Conservation (phyloP, 2,797 vertebrate species). For the Scleropages formosus region DNA sequence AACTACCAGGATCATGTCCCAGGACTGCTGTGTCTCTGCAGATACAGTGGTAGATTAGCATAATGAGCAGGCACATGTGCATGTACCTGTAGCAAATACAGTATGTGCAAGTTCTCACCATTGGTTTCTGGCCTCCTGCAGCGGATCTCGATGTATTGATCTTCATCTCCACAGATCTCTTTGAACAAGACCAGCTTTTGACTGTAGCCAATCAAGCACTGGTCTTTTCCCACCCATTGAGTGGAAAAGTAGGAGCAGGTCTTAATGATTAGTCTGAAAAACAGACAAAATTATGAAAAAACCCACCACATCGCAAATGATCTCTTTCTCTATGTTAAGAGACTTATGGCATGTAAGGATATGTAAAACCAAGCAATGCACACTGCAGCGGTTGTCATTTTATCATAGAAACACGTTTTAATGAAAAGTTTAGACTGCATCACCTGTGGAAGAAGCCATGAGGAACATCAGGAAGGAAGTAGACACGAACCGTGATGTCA, state of each 20-base stretch:
- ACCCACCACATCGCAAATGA: background rate
- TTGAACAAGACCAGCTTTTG: slow-evolving; percentile 63
- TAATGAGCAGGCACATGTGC: background rate
- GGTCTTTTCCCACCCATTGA: slow-evolving; percentile 63
- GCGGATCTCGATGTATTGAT: slow-evolving; percentile 66
- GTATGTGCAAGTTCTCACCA: slow-evolving; percentile 37
- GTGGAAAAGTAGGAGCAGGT: slow-evolving; percentile 60
- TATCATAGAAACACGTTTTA: background rate
- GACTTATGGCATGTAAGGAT: background rate
- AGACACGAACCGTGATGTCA: slow-evolving; percentile 62
- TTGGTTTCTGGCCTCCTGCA: slow-evolving; percentile 56
- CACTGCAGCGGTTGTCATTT: background rate
- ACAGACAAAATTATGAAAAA: slow-evolving; percentile 17
- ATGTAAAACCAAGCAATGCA: background rate
- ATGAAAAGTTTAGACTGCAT: background rate
- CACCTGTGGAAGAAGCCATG: slow-evolving; percentile 74
- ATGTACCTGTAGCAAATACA: background rate
- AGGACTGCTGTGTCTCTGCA: slow-evolving; percentile 55
- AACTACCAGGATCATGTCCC: slow-evolving; percentile 62
- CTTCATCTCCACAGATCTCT: slow-evolving; percentile 53
- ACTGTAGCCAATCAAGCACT: slow-evolving; percentile 59
- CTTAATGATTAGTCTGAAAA: slow-evolving; percentile 64
- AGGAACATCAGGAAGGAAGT: slow-evolving; percentile 67
- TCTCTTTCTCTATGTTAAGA: background rate
- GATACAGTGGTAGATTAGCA: background rate